Base-by-base conservation (phyloP, 2,888 invertebrate genomes). In the Hoplodrina blanda region DNA sequence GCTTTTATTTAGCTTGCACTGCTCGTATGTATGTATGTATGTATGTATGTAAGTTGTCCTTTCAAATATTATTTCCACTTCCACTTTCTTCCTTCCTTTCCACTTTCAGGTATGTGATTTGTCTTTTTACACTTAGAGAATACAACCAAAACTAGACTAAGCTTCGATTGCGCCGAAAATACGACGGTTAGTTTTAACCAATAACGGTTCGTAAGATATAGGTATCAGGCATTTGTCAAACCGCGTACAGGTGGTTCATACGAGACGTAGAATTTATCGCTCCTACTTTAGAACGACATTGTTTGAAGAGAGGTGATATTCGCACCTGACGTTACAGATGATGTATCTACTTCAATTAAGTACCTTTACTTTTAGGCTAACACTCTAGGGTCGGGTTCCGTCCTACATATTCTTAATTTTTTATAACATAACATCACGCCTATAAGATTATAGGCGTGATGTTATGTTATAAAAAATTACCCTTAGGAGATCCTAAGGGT, bases 271-370 rank as follows among this genome's bases (percentile, higher is more conserved):
- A 75, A 75, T 78, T 64, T 78, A 78, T 75, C 6, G 56, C 78
- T 19, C 2, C 60, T 53, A 75, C 73, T 78, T 70, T 63, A 61
- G 52, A 6, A 15, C 20, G 74, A 78, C 74, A 41, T 55, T 75
- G 74, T 75, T 75, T 78, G 64, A 75, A 33, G 73, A 69, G 69
- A 78, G 46, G 30, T 52, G 30, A 52, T 76, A 70, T 62, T 54
- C 19, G 41, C 74, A 78, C 63, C 78, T 72, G 60, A 61, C 71
- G 46, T 75, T 49, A 41, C 52, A 19, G 13, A 41, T 78, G 72
- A 72, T 72, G n/a, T 61, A 74, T 77, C 19, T 74, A 50, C 53
- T 62, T 62, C 46, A 78, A 78, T 75, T 78, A 72, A 0, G 46
- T 46, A 17, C 52, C 46, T 56, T 56, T 19, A 17, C 15, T 77